These are phyloP conservation scores for Eurytoma californica DNA, from an alignment of 2,888 invertebrate genomes.

Conservation along the genomic window DNA sequence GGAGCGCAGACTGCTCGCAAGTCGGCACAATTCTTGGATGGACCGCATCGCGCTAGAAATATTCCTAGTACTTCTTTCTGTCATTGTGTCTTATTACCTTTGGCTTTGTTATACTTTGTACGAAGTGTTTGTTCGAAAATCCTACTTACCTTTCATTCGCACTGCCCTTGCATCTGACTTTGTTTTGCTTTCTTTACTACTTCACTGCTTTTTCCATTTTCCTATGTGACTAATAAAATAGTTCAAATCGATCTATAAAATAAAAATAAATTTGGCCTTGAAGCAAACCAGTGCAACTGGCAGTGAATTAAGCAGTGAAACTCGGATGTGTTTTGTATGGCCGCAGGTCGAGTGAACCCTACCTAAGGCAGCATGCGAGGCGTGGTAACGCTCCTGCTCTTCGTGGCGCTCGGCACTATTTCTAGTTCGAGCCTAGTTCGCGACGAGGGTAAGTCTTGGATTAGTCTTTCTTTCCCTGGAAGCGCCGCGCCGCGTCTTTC, in stretches of 20 bases:
- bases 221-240: no score
- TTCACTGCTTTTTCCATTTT: background rate
- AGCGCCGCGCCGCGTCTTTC: no score
- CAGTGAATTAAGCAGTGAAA: no score
- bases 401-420: constrained; percentile 61
- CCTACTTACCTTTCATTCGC: no score
- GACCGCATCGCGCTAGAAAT: constrained; percentile 37
- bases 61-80: constrained; percentile 29
- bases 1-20: no score
- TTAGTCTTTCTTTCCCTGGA: background rate
- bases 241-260: no score
- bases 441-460: constrained; percentile 65
- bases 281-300: no score
- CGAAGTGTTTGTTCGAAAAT: constrained; percentile 37
- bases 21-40: background rate
- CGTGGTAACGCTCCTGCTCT: constrained; percentile 60
- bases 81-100: constrained; percentile 39
- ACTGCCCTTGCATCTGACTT: background rate
- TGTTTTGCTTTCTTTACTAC: background rate
- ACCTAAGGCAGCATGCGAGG: constrained; percentile 59
- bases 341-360: constrained; percentile 40
- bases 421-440: constrained; percentile 62
- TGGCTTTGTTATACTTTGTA: constrained; percentile 42
- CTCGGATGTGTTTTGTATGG: constrained; percentile 19
- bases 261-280: no score